These are phyloP conservation scores for Perca fluviatilis DNA, from an alignment of 2,113 vertebrate species.

Conservation along the genomic window DNA sequence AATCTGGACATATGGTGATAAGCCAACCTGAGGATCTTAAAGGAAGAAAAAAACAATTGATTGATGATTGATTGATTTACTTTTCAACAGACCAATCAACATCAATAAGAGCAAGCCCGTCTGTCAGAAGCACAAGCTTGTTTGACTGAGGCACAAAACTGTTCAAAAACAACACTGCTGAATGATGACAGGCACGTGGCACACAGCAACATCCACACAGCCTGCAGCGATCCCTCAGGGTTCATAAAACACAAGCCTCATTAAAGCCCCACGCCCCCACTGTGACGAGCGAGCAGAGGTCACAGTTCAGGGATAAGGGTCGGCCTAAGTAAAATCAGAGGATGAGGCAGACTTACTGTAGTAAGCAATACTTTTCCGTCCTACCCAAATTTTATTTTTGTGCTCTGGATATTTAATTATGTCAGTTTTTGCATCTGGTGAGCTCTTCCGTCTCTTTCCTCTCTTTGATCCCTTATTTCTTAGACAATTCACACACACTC, in stretches of 20 bases:
- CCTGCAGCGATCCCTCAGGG: constrained; percentile 61
- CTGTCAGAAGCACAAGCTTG: constrained; percentile 34
- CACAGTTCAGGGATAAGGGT: constrained; percentile 64
- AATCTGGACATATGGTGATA: constrained; percentile 72
- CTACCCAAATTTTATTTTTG: constrained; percentile 30
- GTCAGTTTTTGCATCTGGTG: constrained; percentile 49
- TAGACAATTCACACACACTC: constrained; percentile 34
- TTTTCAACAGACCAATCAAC: constrained; percentile 38
- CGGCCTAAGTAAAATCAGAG: constrained; percentile 54
- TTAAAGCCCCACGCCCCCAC: constrained; percentile 65
- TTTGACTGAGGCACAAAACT: constrained; percentile 53
- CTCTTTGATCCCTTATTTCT: constrained; percentile 27
- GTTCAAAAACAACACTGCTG: constrained; percentile 64
- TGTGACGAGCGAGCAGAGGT: constrained; percentile 66
- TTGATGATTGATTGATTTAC: constrained; percentile 53
- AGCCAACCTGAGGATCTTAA: constrained; percentile 53
- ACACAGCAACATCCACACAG: constrained; percentile 63
- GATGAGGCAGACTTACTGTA: constrained; percentile 25
- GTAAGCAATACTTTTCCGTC: constrained; percentile 45
- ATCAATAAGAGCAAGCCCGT: constrained; percentile 10
- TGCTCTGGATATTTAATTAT: constrained; percentile 30
- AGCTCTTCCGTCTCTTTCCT: constrained; percentile 18
- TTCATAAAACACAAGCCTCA: constrained; percentile 75
- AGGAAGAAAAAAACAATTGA: constrained; percentile 45
- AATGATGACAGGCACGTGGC: constrained; percentile 76